Conservation (phyloP, 2,797 vertebrate genomes). For the Erpetoichthys calabaricus region DNA sequence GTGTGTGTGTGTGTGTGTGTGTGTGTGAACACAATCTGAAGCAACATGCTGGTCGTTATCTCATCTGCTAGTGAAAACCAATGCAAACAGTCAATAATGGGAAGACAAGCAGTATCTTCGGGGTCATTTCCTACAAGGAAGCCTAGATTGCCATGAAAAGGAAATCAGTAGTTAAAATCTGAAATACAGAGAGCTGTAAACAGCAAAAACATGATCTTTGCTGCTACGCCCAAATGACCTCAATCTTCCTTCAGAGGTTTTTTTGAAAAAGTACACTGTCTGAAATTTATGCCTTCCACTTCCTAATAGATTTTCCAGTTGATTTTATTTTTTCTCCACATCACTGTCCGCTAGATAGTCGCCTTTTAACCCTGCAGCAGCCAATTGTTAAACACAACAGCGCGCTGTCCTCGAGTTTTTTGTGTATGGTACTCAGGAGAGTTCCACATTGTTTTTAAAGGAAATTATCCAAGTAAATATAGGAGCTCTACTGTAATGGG, state of each 20-base stretch:
- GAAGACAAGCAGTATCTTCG: conserved; percentile 40
- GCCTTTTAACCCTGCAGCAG: conserved; percentile 43
- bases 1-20: neutral
- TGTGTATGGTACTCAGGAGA: conserved; percentile 38
- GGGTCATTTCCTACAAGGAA: conserved; percentile 61
- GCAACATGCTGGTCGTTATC: conserved; percentile 12
- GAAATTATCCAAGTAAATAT: conserved; percentile 90
- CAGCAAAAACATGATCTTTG: conserved; percentile 47
- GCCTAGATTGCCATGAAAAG: conserved; percentile 49
- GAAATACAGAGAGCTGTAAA: conserved; percentile 60
- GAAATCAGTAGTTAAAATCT: conserved; percentile 66
- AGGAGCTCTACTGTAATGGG: conserved; percentile 41
- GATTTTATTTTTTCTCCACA: conserved; percentile 35
- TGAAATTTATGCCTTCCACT: conserved; percentile 65
- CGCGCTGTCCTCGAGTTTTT: conserved; percentile 35
- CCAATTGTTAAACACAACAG: conserved; percentile 55
- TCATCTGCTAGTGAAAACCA: conserved; percentile 29
- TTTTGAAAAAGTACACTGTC: conserved; percentile 34
- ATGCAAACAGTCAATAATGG: conserved; percentile 50
- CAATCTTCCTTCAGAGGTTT: conserved; percentile 59
- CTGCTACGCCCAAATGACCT: conserved; percentile 64
- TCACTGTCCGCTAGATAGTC: conserved; percentile 43
- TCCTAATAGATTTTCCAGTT: conserved; percentile 68
- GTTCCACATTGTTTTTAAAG: conserved; percentile 90
- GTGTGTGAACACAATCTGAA: conserved; percentile 15